Evolutionary conservation across 2,113 vertebrate species (phyloP).

Genomic region (Morphnarchus princeps): DNA sequence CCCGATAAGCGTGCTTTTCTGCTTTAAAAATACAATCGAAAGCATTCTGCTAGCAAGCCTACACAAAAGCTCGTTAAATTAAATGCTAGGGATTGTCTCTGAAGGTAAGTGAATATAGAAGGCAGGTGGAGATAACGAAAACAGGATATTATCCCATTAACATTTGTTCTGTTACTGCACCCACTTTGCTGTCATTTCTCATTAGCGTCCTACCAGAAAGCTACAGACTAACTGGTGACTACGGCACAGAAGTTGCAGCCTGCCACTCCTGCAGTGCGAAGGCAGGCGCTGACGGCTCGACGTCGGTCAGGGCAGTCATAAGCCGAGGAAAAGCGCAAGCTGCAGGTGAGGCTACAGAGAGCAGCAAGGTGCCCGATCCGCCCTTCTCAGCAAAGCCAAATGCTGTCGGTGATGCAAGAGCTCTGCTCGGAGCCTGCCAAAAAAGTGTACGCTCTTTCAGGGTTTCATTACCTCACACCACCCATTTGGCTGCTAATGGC

Average conservation of each 20-base stretch:
- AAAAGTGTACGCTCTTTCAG: rapidly evolving
- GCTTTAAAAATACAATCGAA: slow-evolving; percentile 8
- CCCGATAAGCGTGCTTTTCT: not conserved
- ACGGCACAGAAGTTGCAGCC: not conserved
- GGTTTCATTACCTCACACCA: not conserved
- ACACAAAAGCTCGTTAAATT: slow-evolving; percentile 16
- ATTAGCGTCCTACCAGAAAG: not conserved
- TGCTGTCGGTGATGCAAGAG: not conserved
- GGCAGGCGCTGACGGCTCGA: rapidly evolving
- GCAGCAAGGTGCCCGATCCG: not conserved
- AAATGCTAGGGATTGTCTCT: slow-evolving; percentile 7
- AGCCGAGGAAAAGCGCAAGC: not conserved
- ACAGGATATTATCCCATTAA: not conserved
- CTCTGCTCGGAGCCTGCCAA: not conserved
- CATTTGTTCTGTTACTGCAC: not conserved
- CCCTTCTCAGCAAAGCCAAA: not conserved
- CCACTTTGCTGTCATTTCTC: not conserved
- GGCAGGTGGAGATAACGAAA: slow-evolving; percentile 31
- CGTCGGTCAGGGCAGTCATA: not conserved
- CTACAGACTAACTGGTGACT: not conserved
- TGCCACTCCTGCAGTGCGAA: not conserved
- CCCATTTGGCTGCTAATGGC: not conserved
- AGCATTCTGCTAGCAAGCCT: not conserved
- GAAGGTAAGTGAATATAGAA: slow-evolving; percentile 8
- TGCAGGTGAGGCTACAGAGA: not conserved